Evolutionary conservation across 2,888 invertebrate genomes (phyloP).

Genomic region (Blera fallax): DNA sequence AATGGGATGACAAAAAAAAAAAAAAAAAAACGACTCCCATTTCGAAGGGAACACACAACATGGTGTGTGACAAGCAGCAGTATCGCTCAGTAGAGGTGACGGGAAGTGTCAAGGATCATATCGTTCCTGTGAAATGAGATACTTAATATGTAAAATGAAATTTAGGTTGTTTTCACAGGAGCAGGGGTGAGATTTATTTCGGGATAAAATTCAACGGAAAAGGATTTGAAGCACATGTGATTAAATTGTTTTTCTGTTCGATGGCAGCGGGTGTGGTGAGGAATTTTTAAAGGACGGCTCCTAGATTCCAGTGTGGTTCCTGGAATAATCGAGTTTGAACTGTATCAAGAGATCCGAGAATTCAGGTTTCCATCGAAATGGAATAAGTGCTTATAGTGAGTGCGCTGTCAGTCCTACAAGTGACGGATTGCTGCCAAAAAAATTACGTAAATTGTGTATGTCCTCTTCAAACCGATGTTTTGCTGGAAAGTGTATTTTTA

Average conservation of each 20-base stretch:
- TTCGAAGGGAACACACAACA: not conserved
- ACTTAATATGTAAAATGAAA: not conserved
- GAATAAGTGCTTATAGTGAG: too few species aligned
- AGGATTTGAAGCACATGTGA: slow-evolving; percentile 9
- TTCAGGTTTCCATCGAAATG: not conserved
- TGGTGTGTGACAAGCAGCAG: not conserved
- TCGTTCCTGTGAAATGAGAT: not conserved
- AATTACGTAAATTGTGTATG: too few species aligned
- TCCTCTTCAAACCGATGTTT: too few species aligned
- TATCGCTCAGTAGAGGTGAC: not conserved
- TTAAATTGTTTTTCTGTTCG: slow-evolving; percentile 1
- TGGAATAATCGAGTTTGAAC: not conserved
- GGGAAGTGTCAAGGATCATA: slow-evolving; percentile 16
- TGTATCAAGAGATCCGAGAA: not conserved
- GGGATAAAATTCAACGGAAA: not conserved
- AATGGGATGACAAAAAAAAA: not conserved
- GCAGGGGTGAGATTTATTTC: not conserved
- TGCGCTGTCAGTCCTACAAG: too few species aligned
- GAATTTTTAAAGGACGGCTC: not conserved
- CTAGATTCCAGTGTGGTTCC: not conserved
- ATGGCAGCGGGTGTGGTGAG: not conserved
- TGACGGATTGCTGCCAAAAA: too few species aligned
- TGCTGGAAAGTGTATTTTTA: too few species aligned
- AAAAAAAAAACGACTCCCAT: not conserved
- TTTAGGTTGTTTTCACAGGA: not conserved